Base-by-base conservation (phyloP, 2,113 vertebrate species). In the Haemorhous mexicanus region DNA sequence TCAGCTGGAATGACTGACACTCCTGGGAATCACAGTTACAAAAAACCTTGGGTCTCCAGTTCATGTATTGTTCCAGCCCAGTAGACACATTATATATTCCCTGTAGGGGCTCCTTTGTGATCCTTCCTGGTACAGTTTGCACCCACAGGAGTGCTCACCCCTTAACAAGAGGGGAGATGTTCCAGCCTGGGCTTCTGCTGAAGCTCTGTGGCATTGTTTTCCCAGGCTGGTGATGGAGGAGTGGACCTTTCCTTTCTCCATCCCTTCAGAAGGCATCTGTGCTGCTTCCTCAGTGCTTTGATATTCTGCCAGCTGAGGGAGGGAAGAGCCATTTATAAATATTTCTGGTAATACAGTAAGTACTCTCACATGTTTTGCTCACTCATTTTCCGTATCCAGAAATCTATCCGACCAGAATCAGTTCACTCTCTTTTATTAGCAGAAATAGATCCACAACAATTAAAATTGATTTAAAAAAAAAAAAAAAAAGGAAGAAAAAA, bases 341-440 rank as follows among this genome's bases (percentile, higher is more conserved):
- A 96, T 96, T 97, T 97, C 95, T 96, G 94, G 96, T 97, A 95
- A 97, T 96, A 95, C 95, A 96, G 95, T 97, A 97, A 95, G 94
- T 95, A 97, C 93, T 96, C 88, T 95, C 81, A 89, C 93, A 93
- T 97, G 88, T 91, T 94, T 91, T 91, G 95, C 89, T 96, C 94
- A 35, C 93, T 94, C 91, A 93, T 87, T 96, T 94, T 96, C 95
- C 92, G 90, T 96, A 96, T 92, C 90, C 93, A 94, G 94, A 96
- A 92, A 94, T 96, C 95, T 94, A 94, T 97, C 89, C 58, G 46
- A 96, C 92, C 93, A 95, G 92, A 97, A 95, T 94, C 70, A 32
- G 92, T 86, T 90, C 91, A 84, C 84, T 97, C 86, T 95, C 91
- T 95, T 96, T 96, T 97, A 92, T 94, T 95, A 95, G 90, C 91